Evolutionary conservation across 2,888 invertebrate genomes (phyloP), one percentile per base, ranked within the genome.

Genomic region (Tipula confusa): DNA sequence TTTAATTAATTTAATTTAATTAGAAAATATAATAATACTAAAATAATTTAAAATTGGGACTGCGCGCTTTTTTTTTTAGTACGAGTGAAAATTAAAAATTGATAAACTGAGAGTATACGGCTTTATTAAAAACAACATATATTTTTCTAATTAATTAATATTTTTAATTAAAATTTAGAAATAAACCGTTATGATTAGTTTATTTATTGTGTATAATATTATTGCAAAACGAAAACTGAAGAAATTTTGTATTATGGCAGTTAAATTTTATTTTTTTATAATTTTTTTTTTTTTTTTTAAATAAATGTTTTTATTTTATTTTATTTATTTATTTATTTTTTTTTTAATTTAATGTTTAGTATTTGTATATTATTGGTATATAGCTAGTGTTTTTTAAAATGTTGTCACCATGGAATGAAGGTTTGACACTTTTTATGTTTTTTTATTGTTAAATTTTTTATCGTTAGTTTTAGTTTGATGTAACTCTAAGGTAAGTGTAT

Each of bases 281-380:
- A 43, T 43, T 64, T 64, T 64, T 43, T 43, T 64, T 43, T 64
- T 64, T 64, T 43, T 43, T 64, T 64, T 64, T 64, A 64, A 64
- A 64, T 64, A 64, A 64, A 64, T 64, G 64, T 64, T 64, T n/a
- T n/a, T n/a, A n/a, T n/a, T n/a, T 64, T 64, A 64, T 64, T 64
- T 64, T 64, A 64, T 64, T 64, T 64, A 64, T 64, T 43, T 43
- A 64, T 33, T 4, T 33, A 64, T 11, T 36, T 64, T 64, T 64
- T 48, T 48, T 64, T 64, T 24, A 64, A 24, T 64, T 43, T 36
- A 15, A 43, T 43, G 15, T 43, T 43, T 43, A 43, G 15, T 43
- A n/a, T n/a, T 43, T 43, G 3, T 64, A 9, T 64, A 24, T n/a
- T n/a, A n/a, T n/a, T 18, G 18, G 64, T 64, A 64, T 64, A 64